Conservation (phyloP, 2,113 vertebrate species). For the Neomonachus schauinslandi region DNA sequence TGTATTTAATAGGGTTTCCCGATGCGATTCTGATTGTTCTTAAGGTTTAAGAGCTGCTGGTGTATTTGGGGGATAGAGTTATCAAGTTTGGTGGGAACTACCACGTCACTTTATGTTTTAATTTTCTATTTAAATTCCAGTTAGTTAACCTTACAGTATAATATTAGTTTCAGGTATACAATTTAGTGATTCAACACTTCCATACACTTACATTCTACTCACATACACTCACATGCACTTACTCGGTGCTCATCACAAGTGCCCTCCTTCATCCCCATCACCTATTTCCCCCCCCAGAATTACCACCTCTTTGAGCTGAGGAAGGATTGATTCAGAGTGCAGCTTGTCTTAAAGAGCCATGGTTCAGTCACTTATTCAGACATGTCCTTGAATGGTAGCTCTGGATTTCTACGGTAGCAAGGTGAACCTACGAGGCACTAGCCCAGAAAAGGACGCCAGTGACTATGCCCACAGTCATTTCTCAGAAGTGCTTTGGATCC, state of each 20-base stretch:
- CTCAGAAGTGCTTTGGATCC: background rate
- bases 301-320: background rate
- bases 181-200: background rate
- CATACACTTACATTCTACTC: background rate
- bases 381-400: background rate
- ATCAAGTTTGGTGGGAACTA: background rate
- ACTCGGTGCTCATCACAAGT: background rate
- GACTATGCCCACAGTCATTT: background rate
- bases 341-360: background rate
- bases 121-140: background rate
- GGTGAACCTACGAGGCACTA: background rate
- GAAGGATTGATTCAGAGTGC: background rate
- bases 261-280: background rate
- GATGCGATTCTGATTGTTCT: background rate
- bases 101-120: background rate
- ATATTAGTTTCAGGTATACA: background rate
- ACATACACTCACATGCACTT: background rate
- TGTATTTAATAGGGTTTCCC: background rate
- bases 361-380: background rate
- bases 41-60: background rate
- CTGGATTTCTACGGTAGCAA: background rate
- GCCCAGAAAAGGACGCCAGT: background rate
- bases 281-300: background rate
- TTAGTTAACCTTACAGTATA: background rate
- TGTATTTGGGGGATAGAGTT: background rate